These are phyloP conservation scores for Aphyosemion australe DNA, from an alignment of 2,113 vertebrate genomes.

Conservation along the genomic window DNA sequence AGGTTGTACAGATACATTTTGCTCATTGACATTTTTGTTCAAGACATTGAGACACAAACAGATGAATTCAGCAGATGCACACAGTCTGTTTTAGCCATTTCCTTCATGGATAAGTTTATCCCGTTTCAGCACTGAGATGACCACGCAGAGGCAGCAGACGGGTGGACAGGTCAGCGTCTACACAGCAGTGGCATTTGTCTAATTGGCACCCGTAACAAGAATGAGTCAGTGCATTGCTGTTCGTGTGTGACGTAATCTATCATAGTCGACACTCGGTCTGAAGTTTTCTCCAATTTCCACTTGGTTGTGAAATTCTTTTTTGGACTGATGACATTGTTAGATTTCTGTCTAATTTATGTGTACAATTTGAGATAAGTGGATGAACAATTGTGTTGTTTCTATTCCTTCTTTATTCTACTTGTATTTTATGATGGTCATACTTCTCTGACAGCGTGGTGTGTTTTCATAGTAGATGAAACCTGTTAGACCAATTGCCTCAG, in stretches of 20 bases:
- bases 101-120: slow-evolving; percentile 16
- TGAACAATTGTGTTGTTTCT: slow-evolving; percentile 48
- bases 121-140: slow-evolving; percentile 1
- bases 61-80: slow-evolving; percentile 51
- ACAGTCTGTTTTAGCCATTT: slow-evolving; percentile 63
- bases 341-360: slow-evolving; percentile 49
- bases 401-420: slow-evolving; percentile 37
- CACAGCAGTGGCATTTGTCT: slow-evolving; percentile 60
- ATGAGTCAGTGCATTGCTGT: slow-evolving; percentile 35
- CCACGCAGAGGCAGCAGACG: slow-evolving; percentile 21
- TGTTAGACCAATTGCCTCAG: slow-evolving; percentile 57
- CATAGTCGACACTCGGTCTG: slow-evolving; percentile 25
- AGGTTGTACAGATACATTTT: slow-evolving; percentile 3
- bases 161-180: slow-evolving; percentile 37
- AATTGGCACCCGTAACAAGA: slow-evolving; percentile 62
- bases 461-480: slow-evolving; percentile 65
- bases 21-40: slow-evolving; percentile 5
- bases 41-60: slow-evolving; percentile 21
- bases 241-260: slow-evolving; percentile 38
- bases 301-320: slow-evolving; percentile 28
- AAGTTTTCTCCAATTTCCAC: slow-evolving; percentile 41
- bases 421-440: slow-evolving; percentile 64
- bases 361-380: slow-evolving; percentile 49
- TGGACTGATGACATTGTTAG: slow-evolving; percentile 25
- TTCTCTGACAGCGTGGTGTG: slow-evolving; percentile 61